Evolutionary conservation across 2,113 vertebrate genomes (phyloP), one percentile per base, ranked within the genome.

Genomic region (Sisor rabdophorus): DNA sequence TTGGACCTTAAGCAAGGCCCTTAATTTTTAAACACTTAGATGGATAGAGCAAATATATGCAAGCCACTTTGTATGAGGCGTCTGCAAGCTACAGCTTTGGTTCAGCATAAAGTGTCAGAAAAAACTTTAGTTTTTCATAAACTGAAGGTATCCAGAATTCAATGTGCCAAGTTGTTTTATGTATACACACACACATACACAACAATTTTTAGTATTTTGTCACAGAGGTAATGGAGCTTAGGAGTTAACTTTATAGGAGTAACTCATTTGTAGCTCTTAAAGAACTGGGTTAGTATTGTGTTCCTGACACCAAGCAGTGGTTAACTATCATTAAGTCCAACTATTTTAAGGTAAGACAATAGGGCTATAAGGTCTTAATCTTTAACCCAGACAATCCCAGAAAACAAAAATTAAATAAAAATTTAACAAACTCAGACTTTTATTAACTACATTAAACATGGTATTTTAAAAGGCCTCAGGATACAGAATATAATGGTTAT

Each of bases 151-250:
- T 44, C 32, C 32, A 67, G 13, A 67, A n/a, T 36, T 8, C 36
- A 65, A 12, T 44, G n/a, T 24, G 40, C 40, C 16, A 3, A 67
- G 64, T 9, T 40, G 26, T 47, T 67, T 47, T 20, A 47, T n/a
- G 1, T 1, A 52, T 5, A 52, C 8, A 44, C 6, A 22, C 1
- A 65, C 1, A 65, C 4, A 65, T 2, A 65, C 6, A 44, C 6
- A 47, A 12, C 24, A 24, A 52, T 69, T 2, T 69, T 69, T 52
- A 69, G 52, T 69, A 69, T 52, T 69, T 47, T 69, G 65, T 69
- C 65, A 69, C 65, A 69, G 65, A 52, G 24, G 47, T 69, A 26
- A 68, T 50, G 64, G 64, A 68, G 64, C 44, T 68, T 22, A 68
- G 64, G 44, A 68, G 48, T 68, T 50, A 68, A 68, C 8, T 15